Evolutionary conservation across 2,888 invertebrate genomes (phyloP).

Genomic region (Hirtodrosophila cameraria): DNA sequence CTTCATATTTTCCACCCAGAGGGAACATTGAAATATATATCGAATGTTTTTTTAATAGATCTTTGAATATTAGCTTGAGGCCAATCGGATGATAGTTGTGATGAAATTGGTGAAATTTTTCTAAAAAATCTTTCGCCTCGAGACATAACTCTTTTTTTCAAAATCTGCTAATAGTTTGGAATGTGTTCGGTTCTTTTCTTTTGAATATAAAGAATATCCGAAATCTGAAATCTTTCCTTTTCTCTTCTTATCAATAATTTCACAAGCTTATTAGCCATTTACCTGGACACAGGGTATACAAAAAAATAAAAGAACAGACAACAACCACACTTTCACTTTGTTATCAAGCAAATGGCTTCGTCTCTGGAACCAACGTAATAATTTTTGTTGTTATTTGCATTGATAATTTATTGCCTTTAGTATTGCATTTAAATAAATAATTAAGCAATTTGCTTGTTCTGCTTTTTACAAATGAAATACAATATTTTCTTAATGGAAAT

Average conservation of each 20-base stretch:
- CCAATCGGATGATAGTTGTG: too few relatives aligned
- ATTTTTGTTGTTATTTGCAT: constrained; percentile 39
- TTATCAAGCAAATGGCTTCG: constrained; percentile 52
- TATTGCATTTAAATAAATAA: constrained; percentile 66
- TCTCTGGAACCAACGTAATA: constrained; percentile 20
- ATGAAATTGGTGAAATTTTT: too few relatives aligned
- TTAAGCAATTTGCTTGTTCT: constrained; percentile 65
- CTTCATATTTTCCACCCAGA: too few relatives aligned
- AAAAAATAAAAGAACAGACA: constrained; percentile 13
- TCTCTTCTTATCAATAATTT: not conserved
- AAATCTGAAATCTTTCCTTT: not conserved
- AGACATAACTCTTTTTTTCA: too few relatives aligned
- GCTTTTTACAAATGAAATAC: constrained; percentile 59
- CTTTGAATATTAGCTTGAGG: too few relatives aligned
- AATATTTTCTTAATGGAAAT: constrained; percentile 72
- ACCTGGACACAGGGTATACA: constrained; percentile 5
- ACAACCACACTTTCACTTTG: constrained; percentile 59
- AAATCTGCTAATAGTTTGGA: too few relatives aligned
- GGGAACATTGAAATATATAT: too few relatives aligned
- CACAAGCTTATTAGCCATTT: not conserved
- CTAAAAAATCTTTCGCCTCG: too few relatives aligned
- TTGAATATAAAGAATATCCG: too few relatives aligned
- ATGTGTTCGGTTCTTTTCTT: too few relatives aligned
- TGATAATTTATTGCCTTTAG: constrained; percentile 57
- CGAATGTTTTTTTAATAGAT: too few relatives aligned